Base-by-base conservation (phyloP, 2,888 invertebrate genomes). In the Temnothorax ravouxi region DNA sequence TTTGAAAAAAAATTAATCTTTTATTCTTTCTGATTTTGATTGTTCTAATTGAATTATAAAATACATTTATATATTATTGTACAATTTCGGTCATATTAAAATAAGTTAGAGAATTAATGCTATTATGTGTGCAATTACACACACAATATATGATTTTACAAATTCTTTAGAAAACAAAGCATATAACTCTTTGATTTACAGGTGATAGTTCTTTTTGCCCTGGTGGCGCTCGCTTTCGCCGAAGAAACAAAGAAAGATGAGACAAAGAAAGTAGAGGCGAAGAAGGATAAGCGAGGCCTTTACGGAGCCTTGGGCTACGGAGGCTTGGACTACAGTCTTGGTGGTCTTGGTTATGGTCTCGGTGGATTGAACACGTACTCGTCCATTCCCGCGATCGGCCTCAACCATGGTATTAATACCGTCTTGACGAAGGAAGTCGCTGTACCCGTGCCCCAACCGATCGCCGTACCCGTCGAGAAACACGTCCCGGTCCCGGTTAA, bases 361-460 rank as follows among this genome's bases (percentile, higher is more conserved):
- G n/a, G n/a, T 54, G 85, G 85, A 29, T 44, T 81, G n/a, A 41
- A 6, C 44, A 2, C 85, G 11, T 84, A 81, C 44, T 83, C 87
- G 4, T 74, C 82, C 9, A 29, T 59, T 34, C 67, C 86, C 34
- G 6, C 34, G n/a, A 25, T 84, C 44, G 85, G 79, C 29, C 1
- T 85, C 56, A 75, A 54, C 76, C 86, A 87, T 18, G 94, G 93
- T 11, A 90, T 95, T 5, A 94, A 95, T 86, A 95, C 95, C 71
- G 93, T 95, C 38, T 94, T 96, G 87, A 96, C 95, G 79, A 95
- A 95, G 87, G 95, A 95, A 91, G 94, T 96, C 21, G 94, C 95
- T 81, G 95, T 96, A 4, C 95, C 96, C 9, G 94, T 96, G n/a
- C 95, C 96, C 1, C 95, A 96, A 83, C 96, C 96, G 15, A 95